Evolutionary conservation across 2,113 vertebrate species (phyloP).

Genomic region (Dolichotis patagonum): DNA sequence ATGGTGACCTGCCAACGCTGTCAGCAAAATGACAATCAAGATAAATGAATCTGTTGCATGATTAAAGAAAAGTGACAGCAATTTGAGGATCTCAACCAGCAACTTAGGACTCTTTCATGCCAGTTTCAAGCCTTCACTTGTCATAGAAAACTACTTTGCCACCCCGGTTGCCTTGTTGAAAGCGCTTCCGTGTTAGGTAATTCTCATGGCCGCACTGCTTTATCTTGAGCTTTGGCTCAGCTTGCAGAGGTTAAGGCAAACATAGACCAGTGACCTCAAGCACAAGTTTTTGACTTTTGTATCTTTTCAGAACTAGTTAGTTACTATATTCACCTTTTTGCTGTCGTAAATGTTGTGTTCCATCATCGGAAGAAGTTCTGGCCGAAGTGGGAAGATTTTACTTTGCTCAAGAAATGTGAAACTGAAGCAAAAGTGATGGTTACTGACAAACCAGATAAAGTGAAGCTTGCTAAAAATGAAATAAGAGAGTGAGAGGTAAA

Average conservation of each 20-base stretch:
- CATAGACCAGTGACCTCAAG: not conserved
- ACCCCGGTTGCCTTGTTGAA: not conserved
- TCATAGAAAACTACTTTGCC: not conserved
- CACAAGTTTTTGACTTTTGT: not conserved
- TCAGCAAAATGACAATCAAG: constrained; percentile 99
- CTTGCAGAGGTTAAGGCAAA: not conserved
- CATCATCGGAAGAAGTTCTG: not conserved
- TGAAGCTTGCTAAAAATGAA: not conserved
- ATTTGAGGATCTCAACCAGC: not conserved
- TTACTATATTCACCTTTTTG: not conserved
- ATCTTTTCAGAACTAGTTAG: not conserved
- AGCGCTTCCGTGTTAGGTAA: not conserved
- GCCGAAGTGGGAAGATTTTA: not conserved
- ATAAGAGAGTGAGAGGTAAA: not conserved
- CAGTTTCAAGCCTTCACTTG: not conserved
- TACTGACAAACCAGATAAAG: not conserved
- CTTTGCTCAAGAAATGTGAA: not conserved
- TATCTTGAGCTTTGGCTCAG: not conserved
- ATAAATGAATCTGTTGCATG: constrained; percentile 99
- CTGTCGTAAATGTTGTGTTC: not conserved
- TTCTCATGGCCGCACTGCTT: not conserved
- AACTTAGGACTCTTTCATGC: not conserved
- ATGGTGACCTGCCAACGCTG: constrained; percentile 99
- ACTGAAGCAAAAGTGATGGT: not conserved
- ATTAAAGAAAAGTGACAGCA: not conserved